These are phyloP conservation scores for Meloidogyne floridensis DNA, from an alignment of 1,140 invertebrate genomes.

Conservation along the genomic window DNA sequence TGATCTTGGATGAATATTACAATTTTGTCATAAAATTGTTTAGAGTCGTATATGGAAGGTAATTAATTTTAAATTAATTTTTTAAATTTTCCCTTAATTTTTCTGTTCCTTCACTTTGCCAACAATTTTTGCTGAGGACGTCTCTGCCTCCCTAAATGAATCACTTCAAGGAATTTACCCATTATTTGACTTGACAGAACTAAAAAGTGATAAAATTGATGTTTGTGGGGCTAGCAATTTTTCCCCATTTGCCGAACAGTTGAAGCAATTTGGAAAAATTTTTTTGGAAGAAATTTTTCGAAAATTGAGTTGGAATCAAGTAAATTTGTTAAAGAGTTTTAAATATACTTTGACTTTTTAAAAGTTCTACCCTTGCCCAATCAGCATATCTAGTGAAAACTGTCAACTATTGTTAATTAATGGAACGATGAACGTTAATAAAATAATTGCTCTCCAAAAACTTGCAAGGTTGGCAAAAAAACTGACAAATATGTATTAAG, in stretches of 20 bases:
- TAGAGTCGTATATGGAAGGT: conserved; percentile 39
- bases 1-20: conserved; percentile 20
- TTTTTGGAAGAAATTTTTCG: conserved; percentile 15
- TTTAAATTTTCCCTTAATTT: background rate
- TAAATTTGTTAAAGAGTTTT: background rate
- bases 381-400: conserved; percentile 28
- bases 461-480: background rate
- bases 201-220: conserved; percentile 15
- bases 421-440: background rate
- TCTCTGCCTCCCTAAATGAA: conserved; percentile 10
- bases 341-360: conserved; percentile 12
- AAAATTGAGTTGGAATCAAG: conserved; percentile 9
- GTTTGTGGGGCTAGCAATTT: background rate
- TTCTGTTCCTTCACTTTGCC: conserved; percentile 32
- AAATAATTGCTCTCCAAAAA: background rate
- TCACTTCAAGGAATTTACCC: background rate
- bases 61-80: background rate
- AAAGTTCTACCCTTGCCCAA: conserved; percentile 28
- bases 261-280: background rate
- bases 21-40: conserved; percentile 16
- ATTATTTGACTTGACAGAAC: conserved; percentile 5
- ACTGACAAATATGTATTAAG: background rate
- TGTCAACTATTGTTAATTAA: conserved; percentile 19
- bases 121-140: conserved; percentile 29
- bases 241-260: background rate